Evolutionary conservation across 2,113 vertebrate species (phyloP).

Genomic region (Anser brachyrhynchus): DNA sequence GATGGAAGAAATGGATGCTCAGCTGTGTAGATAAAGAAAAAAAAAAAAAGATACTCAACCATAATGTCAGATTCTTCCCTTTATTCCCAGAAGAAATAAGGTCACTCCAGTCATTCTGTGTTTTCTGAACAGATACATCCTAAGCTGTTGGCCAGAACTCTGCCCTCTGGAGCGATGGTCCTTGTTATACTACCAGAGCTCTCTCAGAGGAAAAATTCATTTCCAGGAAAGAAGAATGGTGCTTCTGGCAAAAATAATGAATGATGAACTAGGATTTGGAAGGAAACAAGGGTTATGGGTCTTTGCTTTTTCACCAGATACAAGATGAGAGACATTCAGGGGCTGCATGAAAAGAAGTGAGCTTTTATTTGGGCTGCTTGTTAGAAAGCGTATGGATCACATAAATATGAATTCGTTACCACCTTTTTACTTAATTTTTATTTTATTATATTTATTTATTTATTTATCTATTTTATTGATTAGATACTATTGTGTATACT

Average conservation of each 20-base stretch:
- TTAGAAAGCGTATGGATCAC: fast-evolving
- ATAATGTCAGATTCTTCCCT: neutral
- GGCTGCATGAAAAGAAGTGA: neutral
- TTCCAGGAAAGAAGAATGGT: no score
- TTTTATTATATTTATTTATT: no score
- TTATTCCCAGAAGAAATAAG: neutral
- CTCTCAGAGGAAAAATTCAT: neutral
- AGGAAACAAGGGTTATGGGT: no score
- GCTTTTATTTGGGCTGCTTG: neutral
- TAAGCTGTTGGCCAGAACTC: neutral
- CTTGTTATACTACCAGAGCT: neutral
- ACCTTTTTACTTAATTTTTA: neutral
- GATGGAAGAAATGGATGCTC: neutral
- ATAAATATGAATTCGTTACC: neutral
- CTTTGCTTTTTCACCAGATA: neutral
- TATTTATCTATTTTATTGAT: neutral
- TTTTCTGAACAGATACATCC: neutral
- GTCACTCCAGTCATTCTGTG: neutral
- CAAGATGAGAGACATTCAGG: neutral
- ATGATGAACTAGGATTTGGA: no score
- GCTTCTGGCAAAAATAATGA: no score
- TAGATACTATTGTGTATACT: neutral
- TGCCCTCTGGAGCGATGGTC: neutral
- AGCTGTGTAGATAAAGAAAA: no score
- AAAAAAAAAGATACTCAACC: neutral